These are phyloP conservation scores for Myathropa florea DNA, from an alignment of 2,888 invertebrate genomes.

Conservation along the genomic window DNA sequence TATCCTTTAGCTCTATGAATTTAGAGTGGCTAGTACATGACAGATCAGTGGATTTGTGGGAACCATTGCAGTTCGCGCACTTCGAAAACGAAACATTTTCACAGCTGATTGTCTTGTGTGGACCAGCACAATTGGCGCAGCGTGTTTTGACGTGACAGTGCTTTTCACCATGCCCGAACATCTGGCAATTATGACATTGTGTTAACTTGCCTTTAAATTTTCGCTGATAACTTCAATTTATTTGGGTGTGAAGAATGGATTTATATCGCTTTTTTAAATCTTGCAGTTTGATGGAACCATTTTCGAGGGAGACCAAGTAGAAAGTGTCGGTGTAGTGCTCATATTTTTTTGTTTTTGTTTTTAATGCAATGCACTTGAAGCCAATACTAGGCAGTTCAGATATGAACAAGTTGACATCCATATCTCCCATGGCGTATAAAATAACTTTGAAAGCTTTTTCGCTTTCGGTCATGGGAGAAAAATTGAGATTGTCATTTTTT, in stretches of 20 bases:
- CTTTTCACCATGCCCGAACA: neutral
- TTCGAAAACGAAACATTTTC: neutral
- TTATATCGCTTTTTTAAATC: neutral
- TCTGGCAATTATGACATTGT: neutral
- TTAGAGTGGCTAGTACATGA: neutral
- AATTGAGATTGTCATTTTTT: neutral
- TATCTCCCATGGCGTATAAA: neutral
- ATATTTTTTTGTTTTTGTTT: too few species aligned
- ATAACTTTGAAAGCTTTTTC: neutral
- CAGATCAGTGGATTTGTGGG: neutral
- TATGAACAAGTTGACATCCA: neutral
- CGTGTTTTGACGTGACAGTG: neutral
- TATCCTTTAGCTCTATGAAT: neutral
- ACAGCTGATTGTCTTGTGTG: neutral
- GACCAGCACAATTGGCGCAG: neutral
- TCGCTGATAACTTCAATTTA: neutral
- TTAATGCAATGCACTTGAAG: too few species aligned
- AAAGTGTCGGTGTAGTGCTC: too few species aligned
- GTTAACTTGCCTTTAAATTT: neutral
- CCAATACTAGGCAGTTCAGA: too few species aligned
- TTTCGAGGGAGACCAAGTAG: neutral
- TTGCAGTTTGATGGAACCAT: neutral
- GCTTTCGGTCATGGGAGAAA: neutral
- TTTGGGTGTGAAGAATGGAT: neutral
- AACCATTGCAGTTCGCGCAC: constrained; percentile 4